Base-by-base conservation (phyloP, 2,888 invertebrate species). In the Ommatoiulus sabulosus region DNA sequence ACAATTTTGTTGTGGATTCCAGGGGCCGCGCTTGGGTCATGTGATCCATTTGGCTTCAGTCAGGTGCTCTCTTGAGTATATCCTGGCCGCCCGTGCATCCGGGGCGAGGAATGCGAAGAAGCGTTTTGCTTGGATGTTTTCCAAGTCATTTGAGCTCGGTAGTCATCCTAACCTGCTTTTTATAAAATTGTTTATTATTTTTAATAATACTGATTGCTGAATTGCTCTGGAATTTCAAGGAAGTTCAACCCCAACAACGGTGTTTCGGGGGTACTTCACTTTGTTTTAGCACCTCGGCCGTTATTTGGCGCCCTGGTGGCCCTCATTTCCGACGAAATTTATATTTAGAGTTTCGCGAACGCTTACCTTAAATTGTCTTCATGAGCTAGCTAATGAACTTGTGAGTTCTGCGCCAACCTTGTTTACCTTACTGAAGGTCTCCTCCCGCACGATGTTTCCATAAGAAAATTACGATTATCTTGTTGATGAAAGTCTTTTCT, bases 141-240 rank as follows among this genome's bases (percentile, higher is more conserved):
- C 63, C 63, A 63, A 20, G 63, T n/a, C 4, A 5, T n/a, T n/a
- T 63, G 6, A 63, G 63, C 63, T 17, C 63, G 10, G 52, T 15
- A 52, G 52, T 15, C 52, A 7, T 12, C 15, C 15, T 15, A 15
- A 52, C 52, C 2, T 5, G 63, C 63, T 63, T 63, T 63, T 63
- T 63, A 63, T 63, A 63, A 63, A 63, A 63, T 63, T 63, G 63
- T 63, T 63, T 63, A 63, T 63, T 63, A 63, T 63, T 63, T 63
- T 63, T 63, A 17, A 63, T 63, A 63, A n/a, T 63, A 63, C n/a
- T 63, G 63, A 63, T 63, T 63, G 63, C 63, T 63, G 17, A 3
- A 63, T 17, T 63, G 63, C 63, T n/a, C 63, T 63, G 63, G 63
- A 63, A 63, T 63, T 63, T 63, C 63, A 63, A 63, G 63, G 63